Percentiles rank a stretch among this genome's conserved stretches.
These are phyloP conservation scores for Chaetorhynchus papuensis DNA, from an alignment of 2,113 vertebrate species.

Conservation along the genomic window DNA sequence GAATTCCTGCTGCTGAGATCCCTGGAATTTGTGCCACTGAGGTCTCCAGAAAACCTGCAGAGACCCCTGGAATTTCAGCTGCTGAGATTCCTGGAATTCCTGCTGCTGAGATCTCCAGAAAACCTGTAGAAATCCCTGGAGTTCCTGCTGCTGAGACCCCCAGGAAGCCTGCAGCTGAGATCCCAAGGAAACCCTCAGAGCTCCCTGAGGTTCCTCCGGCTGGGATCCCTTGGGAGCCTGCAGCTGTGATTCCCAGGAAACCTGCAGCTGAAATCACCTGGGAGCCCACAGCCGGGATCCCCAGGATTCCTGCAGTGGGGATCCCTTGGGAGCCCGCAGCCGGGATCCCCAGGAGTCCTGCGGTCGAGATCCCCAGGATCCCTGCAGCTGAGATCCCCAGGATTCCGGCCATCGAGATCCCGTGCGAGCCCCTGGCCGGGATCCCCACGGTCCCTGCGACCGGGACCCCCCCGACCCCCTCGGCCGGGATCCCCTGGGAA, in stretches of 20 bases:
- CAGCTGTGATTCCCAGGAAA: background rate
- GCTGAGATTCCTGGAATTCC: too few species aligned
- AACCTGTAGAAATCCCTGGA: background rate
- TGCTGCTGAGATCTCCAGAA: background rate
- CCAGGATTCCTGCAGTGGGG: background rate
- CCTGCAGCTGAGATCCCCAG: background rate
- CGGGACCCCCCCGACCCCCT: background rate
- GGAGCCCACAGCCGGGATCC: rapidly evolving
- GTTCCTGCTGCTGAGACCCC: too few species aligned
- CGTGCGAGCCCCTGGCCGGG: rapidly evolving
- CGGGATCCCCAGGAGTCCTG: background rate
- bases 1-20: rapidly evolving
- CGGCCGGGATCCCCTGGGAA: background rate
- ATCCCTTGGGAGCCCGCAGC: background rate
- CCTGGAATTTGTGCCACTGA: too few species aligned
- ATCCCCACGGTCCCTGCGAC: background rate
- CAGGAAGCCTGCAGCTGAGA: background rate
- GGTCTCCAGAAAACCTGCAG: background rate
- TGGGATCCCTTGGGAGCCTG: background rate
- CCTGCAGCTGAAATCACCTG: background rate
- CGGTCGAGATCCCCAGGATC: rapidly evolving
- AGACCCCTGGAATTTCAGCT: too few species aligned
- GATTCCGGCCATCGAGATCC: rapidly evolving
- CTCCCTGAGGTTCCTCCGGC: background rate
- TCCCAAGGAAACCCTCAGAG: background rate